Base-by-base conservation (phyloP, 2,113 vertebrate genomes). In the Ictalurus punctatus region DNA sequence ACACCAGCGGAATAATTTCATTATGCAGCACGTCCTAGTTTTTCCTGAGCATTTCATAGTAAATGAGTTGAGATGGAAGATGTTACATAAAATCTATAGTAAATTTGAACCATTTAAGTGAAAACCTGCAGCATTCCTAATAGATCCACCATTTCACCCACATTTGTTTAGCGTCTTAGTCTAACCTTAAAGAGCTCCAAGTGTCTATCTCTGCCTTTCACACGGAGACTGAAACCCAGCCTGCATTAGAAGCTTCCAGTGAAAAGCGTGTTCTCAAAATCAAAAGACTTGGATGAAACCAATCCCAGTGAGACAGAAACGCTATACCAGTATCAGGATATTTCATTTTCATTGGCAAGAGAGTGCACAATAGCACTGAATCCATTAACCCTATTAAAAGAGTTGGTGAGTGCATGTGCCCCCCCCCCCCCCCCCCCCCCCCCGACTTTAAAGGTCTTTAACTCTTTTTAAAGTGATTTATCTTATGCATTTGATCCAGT, bases 241-340 rank as follows among this genome's bases (percentile, higher is more conserved):
- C 90, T 88, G 44, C 9, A 69, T 65, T 83, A 63, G 82, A 90
- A 71, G 81, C 63, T 81, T 73, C 73, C 59, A 91, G 23, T 86
- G 78, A 88, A 86, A 88, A 76, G 78, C 78, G 8, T 78, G 83
- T 54, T 80, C 83, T 88, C 87, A 71, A 89, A 48, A 84, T 90
- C 69, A 88, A 90, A 91, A 90, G 90, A 69, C 67, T 71, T 63
- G 59, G 34, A 83, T 23, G 89, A 89, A 88, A 91, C 69, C 34
- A 79, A 82, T 86, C 67, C 86, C 83, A 71, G 58, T 88, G 88
- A 71, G 88, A 91, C 85, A 79, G 90, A 91, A 91, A 91, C 37
- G 67, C 54, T 89, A 91, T 73, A 89, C 83, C 78, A 86, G 76
- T 48, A 61, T 88, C 81, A 88, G 67, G 83, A 85, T 91, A 58